Evolutionary conservation across 2,113 vertebrate genomes (phyloP), one percentile per base, ranked within the genome.

Genomic region (Archilochus colubris): DNA sequence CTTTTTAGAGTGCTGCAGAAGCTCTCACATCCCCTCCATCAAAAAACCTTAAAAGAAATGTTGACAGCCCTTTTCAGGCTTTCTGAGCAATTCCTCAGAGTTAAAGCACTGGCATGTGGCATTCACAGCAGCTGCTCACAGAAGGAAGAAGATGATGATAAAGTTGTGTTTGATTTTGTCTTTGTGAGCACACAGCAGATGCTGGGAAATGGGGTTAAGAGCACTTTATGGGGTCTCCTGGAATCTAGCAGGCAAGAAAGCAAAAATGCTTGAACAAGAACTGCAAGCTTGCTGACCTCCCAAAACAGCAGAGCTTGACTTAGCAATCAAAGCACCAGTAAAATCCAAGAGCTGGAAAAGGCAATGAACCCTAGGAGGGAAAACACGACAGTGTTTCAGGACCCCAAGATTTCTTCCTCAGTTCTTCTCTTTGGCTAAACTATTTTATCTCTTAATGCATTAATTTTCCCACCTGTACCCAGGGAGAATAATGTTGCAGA

Each of bases 111-210:
- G 77, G 76, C 64, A 67, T 4, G 33, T 74, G 81, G 64, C 25
- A 51, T 20, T 73, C 68, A 30, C 74, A 92, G 86, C 89, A 90
- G 91, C 76, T 88, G 94, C 91, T 93, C 53, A 14, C 89, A 89
- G 69, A 82, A 68, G 84, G 82, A 61, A 6, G 51, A 81, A 6
- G 51, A 81, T 24, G 73, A 67, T 53, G 70, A 84, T n/a, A 12
- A 77, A 64, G 10, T 43, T 2, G 4, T 22, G 63, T 77, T 86
- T 80, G 75, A 55, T 82, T 85, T 69, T 69, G 46, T 51, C 11
- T 0, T 14, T 38, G 44, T 28, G 62, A 79, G 87, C 53, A 50
- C 70, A 33, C 25, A 40, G 62, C 74, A 94, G 78, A 64, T 50
- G 57, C 81, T 50, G 62, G 36, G 57, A 75, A 8, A 7, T 1